Evolutionary conservation across 30 jellyfish, hydroid and myxozoan species (phyloP).

Genomic region (Turritopsis rubra): DNA sequence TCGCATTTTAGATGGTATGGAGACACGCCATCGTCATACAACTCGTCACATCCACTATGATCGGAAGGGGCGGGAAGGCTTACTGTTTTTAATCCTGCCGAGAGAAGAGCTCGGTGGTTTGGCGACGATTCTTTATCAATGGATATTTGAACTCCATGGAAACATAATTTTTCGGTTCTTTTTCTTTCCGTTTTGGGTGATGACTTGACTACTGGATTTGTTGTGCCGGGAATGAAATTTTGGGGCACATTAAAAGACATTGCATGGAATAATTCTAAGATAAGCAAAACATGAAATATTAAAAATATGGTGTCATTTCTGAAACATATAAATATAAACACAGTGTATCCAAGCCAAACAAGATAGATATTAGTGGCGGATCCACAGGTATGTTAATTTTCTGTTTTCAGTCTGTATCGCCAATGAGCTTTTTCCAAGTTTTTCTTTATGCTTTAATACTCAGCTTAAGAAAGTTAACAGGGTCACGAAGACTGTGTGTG

Average conservation of each 20-base stretch:
- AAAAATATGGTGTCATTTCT: too few relatives aligned
- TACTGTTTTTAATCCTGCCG: background rate
- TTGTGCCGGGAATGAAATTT: constrained; percentile 6
- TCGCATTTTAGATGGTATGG: background rate
- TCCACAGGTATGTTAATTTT: too few relatives aligned
- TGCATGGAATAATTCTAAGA: background rate
- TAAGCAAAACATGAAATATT: too few relatives aligned
- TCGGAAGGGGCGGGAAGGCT: background rate
- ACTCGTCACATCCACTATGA: background rate
- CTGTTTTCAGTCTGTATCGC: too few relatives aligned
- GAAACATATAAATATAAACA: too few relatives aligned
- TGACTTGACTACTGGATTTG: constrained; percentile 3
- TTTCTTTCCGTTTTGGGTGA: constrained; percentile 1
- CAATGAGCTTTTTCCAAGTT: too few relatives aligned
- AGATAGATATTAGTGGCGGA: too few relatives aligned
- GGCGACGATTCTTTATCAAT: background rate
- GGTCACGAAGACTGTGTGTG: too few relatives aligned
- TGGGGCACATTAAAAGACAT: constrained; percentile 1
- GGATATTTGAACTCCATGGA: background rate
- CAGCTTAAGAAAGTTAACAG: too few relatives aligned
- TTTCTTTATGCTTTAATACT: too few relatives aligned
- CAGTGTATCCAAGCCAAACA: too few relatives aligned
- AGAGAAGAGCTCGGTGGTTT: constrained; percentile 2
- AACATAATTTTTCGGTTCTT: background rate
- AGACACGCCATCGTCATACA: background rate